phyloP scores from a whole-genome alignment of 2,888 invertebrate genomes.

The Dryococelus australis region DNA sequence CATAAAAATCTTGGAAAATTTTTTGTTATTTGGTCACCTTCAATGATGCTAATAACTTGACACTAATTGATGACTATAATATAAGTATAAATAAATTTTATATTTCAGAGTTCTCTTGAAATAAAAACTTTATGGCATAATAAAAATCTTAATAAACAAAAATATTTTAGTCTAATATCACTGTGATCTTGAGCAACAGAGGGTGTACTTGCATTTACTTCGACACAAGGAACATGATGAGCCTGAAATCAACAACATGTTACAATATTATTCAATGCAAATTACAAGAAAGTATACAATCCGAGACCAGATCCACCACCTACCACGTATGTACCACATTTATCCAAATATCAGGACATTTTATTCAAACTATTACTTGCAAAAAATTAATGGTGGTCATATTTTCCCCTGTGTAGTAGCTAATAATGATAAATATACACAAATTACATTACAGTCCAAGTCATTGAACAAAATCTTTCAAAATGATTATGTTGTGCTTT shows the following conservation, averaged over 20 bases:
- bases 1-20: not conserved
- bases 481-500: too few species aligned
- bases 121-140: constrained; percentile 17
- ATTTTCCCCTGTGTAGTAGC: too few species aligned
- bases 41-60: not conserved
- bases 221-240: constrained; percentile 83
- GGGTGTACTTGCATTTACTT: constrained; percentile 62
- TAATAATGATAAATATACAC: too few species aligned
- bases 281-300: too few species aligned
- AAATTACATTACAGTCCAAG: too few species aligned
- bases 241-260: constrained; percentile 65
- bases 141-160: not conserved
- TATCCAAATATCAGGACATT: too few species aligned
- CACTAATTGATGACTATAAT: not conserved
- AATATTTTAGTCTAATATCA: not conserved
- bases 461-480: too few species aligned
- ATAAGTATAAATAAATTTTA: not conserved
- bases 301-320: too few species aligned
- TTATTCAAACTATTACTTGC: too few species aligned
- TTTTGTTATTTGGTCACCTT: constrained; percentile 28
- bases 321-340: too few species aligned
- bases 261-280: too few species aligned
- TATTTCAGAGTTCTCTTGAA: not conserved
- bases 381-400: too few species aligned
- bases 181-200: not conserved